These are phyloP conservation scores for Amiota minor DNA, from an alignment of 2,888 invertebrate species.

Conservation along the genomic window DNA sequence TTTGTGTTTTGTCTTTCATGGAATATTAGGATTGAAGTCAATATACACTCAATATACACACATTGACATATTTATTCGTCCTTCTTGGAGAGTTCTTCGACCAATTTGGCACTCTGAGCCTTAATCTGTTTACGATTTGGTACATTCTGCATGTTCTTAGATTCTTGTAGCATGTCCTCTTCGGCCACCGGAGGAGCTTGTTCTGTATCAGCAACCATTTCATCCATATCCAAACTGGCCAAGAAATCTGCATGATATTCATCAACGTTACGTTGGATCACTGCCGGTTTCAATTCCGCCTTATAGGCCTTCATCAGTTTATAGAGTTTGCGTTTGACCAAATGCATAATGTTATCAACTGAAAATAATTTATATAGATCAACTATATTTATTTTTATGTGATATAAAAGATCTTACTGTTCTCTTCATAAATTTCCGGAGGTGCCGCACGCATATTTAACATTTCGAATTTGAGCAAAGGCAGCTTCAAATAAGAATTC, in stretches of 20 bases:
- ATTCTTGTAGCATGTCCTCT: constrained; percentile 56
- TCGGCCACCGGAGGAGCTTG: constrained; percentile 37
- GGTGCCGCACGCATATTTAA: constrained; percentile 52
- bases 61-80: constrained; percentile 50
- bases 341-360: constrained; percentile 52
- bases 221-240: constrained; percentile 18
- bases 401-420: constrained; percentile 46
- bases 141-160: constrained; percentile 57
- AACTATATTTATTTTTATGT: background rate
- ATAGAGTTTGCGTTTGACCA: constrained; percentile 49
- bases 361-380: background rate
- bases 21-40: too few relatives aligned
- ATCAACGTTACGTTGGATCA: constrained; percentile 29
- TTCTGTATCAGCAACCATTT: constrained; percentile 24
- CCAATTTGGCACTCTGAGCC: constrained; percentile 66
- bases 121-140: constrained; percentile 70
- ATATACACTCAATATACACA: too few relatives aligned
- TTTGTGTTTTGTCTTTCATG: background rate
- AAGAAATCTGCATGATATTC: constrained; percentile 53
- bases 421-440: constrained; percentile 57
- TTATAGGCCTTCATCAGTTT: constrained; percentile 48
- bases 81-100: constrained; percentile 69
- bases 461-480: constrained; percentile 62
- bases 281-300: constrained; percentile 21
- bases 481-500: constrained; percentile 57